Percentiles rank a stretch among this genome's conserved stretches.
These are phyloP conservation scores for Atopsyche davidsoni DNA, from an alignment of 1,140 invertebrate species.

Conservation along the genomic window DNA sequence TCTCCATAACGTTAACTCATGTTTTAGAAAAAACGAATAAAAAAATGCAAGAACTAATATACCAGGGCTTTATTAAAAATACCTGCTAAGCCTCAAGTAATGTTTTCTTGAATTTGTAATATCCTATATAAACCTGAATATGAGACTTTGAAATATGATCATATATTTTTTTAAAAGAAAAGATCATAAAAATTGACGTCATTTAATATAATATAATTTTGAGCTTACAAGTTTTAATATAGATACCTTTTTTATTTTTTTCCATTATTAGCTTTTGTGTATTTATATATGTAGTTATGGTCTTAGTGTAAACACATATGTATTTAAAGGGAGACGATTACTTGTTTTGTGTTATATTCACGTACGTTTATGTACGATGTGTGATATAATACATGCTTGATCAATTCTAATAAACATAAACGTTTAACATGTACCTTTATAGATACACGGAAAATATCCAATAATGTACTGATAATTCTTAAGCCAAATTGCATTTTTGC, in stretches of 20 bases:
- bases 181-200: neutral
- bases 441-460: neutral
- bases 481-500: neutral
- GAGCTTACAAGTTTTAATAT: too few relatives aligned
- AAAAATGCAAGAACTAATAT: too few relatives aligned
- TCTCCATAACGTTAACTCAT: too few relatives aligned
- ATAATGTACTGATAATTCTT: neutral
- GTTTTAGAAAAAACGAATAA: too few relatives aligned
- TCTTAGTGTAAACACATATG: neutral
- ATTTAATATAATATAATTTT: too few relatives aligned
- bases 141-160: neutral
- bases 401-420: neutral
- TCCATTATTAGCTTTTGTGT: neutral
- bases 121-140: neutral
- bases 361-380: neutral
- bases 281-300: conserved; percentile 1
- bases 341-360: neutral
- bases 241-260: conserved; percentile 1
- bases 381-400: neutral
- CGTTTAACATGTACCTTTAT: neutral
- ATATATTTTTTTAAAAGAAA: neutral
- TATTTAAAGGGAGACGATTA: neutral
- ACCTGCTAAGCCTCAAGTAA: neutral
- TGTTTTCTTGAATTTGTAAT: neutral
- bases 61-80: too few relatives aligned